phyloP scores from a whole-genome alignment of 2,113 vertebrate genomes.

The Leucoraja erinaceus region DNA sequence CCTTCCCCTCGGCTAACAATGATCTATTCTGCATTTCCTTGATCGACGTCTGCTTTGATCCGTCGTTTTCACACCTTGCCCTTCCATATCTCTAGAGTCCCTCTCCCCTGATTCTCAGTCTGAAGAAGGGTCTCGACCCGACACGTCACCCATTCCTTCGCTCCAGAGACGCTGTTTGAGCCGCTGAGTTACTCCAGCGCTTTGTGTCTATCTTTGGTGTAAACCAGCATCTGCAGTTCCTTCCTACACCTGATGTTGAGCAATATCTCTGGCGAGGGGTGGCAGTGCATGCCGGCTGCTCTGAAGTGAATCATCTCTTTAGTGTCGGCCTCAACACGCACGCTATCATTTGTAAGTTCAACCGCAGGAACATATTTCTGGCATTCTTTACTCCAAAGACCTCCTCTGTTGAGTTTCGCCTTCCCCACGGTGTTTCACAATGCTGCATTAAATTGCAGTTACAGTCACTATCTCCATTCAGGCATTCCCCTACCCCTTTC shows the following conservation, averaged over 20 bases:
- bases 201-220: too few species aligned
- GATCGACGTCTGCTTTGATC: too few species aligned
- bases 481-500: not conserved
- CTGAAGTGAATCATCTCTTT: constrained; percentile 10
- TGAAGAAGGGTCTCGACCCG: too few species aligned
- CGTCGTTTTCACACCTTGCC: too few species aligned
- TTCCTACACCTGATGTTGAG: not conserved
- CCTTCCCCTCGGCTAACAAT: too few species aligned
- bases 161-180: too few species aligned
- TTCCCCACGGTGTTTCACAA: not conserved
- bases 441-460: not conserved
- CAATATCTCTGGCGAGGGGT: not conserved
- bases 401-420: not conserved
- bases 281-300: not conserved
- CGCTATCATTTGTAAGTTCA: not conserved
- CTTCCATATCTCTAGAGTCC: too few species aligned
- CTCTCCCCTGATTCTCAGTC: too few species aligned
- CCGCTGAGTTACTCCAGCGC: too few species aligned
- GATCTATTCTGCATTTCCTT: too few species aligned
- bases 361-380: not conserved
- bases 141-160: too few species aligned
- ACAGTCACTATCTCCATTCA: not conserved
- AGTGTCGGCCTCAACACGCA: not conserved
- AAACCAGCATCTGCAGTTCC: too few species aligned
- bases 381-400: not conserved